Conservation (phyloP, 2,888 invertebrate genomes). For the Cantharis flavilabris region DNA sequence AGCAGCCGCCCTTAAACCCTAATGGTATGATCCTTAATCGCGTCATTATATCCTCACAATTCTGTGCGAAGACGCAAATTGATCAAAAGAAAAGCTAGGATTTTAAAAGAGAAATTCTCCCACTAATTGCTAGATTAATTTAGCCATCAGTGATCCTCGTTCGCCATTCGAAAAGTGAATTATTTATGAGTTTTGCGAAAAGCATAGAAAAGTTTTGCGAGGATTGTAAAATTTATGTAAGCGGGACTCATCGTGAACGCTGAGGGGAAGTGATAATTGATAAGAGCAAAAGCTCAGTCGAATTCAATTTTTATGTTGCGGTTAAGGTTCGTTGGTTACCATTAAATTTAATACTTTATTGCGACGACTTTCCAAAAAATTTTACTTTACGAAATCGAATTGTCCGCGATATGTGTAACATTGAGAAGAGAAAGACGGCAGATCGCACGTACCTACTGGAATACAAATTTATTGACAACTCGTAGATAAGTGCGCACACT, state of each 20-base stretch:
- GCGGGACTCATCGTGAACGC: slow-evolving; percentile 16
- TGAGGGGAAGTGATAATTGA: slow-evolving; percentile 31
- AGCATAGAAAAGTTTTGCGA: neutral
- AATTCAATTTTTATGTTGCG: slow-evolving; percentile 36
- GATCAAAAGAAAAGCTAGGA: slow-evolving; percentile 7
- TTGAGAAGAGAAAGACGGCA: slow-evolving; percentile 12
- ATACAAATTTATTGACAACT: slow-evolving; percentile 13
- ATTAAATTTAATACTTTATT: slow-evolving; percentile 13
- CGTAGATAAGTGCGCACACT: slow-evolving; percentile 28
- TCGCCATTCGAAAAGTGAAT: neutral
- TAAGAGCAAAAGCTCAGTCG: slow-evolving; percentile 28
- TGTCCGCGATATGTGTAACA: neutral
- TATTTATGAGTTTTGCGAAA: neutral
- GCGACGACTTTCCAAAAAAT: slow-evolving; percentile 11
- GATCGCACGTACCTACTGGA: neutral
- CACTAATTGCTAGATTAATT: neutral
- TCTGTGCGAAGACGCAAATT: slow-evolving; percentile 31
- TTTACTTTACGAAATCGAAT: slow-evolving; percentile 8
- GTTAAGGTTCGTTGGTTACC: slow-evolving; percentile 39
- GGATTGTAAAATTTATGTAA: slow-evolving; percentile 5
- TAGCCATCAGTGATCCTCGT: neutral
- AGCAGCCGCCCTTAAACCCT: slow-evolving; percentile 49
- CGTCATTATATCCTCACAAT: slow-evolving; percentile 48
- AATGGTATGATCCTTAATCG: slow-evolving; percentile 53
- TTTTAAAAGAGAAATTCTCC: neutral